These are phyloP conservation scores for Drosophila mayri DNA, from an alignment of 1,140 invertebrate species.

Conservation along the genomic window DNA sequence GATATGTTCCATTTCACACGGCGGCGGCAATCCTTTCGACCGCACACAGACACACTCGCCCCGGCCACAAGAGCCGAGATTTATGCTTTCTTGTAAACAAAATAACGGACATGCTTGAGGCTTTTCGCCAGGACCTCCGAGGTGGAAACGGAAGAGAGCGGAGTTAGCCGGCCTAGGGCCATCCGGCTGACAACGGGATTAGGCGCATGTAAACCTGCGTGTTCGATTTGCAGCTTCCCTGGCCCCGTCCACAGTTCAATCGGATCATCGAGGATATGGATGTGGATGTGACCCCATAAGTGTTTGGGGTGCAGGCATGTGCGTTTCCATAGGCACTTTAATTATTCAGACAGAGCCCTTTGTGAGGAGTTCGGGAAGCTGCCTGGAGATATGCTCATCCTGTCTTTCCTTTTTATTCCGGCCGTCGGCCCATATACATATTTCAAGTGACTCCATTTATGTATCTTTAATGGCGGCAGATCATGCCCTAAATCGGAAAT, in stretches of 20 bases:
- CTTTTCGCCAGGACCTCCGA: slow-evolving; percentile 36
- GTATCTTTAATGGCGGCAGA: slow-evolving; percentile 40
- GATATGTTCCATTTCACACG: slow-evolving; percentile 83
- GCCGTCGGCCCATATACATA: slow-evolving; percentile 12
- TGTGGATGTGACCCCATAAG: slow-evolving; percentile 15
- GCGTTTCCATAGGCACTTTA: slow-evolving; percentile 54
- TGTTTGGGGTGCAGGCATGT: slow-evolving; percentile 25
- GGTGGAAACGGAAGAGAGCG: slow-evolving; percentile 10
- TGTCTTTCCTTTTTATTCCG: slow-evolving; percentile 3
- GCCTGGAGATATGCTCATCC: slow-evolving; percentile 8
- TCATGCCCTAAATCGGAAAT: slow-evolving; percentile 37
- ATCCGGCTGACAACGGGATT: slow-evolving; percentile 68
- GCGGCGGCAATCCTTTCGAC: slow-evolving; percentile 78
- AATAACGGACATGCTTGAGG: slow-evolving; percentile 78
- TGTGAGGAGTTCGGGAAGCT: slow-evolving; percentile 23
- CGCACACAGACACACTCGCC: slow-evolving; percentile 63
- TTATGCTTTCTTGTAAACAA: slow-evolving; percentile 84
- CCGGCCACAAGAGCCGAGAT: slow-evolving; percentile 58
- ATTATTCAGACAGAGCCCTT: slow-evolving; percentile 69
- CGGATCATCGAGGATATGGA: slow-evolving; percentile 38
- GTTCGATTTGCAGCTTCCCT: slow-evolving; percentile 70
- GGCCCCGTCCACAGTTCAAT: slow-evolving; percentile 25
- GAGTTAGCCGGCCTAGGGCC: slow-evolving; percentile 25
- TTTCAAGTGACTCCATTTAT: slow-evolving; percentile 39
- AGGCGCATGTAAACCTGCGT: slow-evolving; percentile 62